Base-by-base conservation (phyloP, 2,113 vertebrate species). In the Piprites chloris region DNA sequence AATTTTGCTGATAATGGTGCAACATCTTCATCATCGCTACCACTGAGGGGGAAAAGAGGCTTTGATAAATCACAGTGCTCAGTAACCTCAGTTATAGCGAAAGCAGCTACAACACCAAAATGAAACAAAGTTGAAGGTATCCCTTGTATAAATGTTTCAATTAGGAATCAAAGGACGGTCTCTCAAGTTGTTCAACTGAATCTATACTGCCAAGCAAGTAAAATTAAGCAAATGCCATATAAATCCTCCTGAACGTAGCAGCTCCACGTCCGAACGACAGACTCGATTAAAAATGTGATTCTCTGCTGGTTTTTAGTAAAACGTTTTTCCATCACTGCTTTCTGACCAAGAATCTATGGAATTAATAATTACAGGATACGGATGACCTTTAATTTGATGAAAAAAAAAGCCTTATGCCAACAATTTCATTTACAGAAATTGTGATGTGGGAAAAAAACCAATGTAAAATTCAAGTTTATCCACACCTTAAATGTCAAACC, bases 1-100 rank as follows among this genome's bases (percentile, higher is more conserved):
- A 99, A 99, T 80, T 99, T 99, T 71, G 98, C 98, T 74, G 99
- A 99, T 97, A 99, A 92, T 0, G 98, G 98, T 78, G 99, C 98
- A 77, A 99, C 98, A 78, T 99, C 98, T 87, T 98, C 99, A 22
- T 99, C 99, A 63, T 99, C 99, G 55, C 98, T 99, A 82, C 85
- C 97, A 89, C 97, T 98, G 95, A 93, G 61, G 90, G 65, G 65
- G 89, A 93, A 59, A 96, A 94, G 79, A 89, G 66, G 39, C 26
- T 96, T 85, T 35, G 23, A 73, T 96, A 62, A 93, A 67, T 87
- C 55, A 76, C 56, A 65, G 44, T 23, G 61, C 56, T 84, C 27
- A 10, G 53, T 30, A 85, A 83, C n/a, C 79, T 47, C 42, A 16
- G 20, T n/a, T 79, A 20, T 0, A 77, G 26, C 32, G 33, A 87